These are phyloP conservation scores for Limnephilus rhombicus DNA, from an alignment of 2,888 invertebrate species.

Conservation along the genomic window DNA sequence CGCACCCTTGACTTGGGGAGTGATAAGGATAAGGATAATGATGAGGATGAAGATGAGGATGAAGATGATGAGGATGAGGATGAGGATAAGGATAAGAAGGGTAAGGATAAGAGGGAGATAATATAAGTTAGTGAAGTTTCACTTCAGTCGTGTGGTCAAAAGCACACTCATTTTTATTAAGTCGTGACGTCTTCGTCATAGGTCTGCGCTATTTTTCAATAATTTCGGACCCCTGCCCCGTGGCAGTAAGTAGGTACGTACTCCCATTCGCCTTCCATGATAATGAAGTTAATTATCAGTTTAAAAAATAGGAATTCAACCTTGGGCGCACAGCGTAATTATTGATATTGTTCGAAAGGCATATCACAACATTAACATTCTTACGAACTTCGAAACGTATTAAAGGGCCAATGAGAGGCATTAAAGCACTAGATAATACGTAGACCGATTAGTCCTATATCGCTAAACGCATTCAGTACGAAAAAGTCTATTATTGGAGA, in stretches of 20 bases:
- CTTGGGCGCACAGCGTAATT: slow-evolving; percentile 53
- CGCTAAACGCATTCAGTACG: neutral
- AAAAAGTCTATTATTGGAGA: neutral
- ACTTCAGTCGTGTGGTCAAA: too few species aligned
- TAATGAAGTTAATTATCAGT: slow-evolving; percentile 41
- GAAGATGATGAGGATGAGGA: too few species aligned
- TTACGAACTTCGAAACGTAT: slow-evolving; percentile 26
- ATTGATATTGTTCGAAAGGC: slow-evolving; percentile 62
- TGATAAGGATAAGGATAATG: too few species aligned
- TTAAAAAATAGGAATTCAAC: slow-evolving; percentile 57
- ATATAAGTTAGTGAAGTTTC: too few species aligned
- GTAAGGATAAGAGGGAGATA: too few species aligned
- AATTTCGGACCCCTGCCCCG: neutral
- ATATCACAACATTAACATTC: slow-evolving; percentile 62
- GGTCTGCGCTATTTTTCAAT: neutral
- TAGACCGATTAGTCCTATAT: slow-evolving; percentile 21
- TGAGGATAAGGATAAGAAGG: too few species aligned
- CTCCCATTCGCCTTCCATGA: neutral
- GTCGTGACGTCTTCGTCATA: too few species aligned
- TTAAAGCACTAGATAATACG: slow-evolving; percentile 23
- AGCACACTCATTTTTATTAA: too few species aligned
- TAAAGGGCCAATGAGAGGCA: slow-evolving; percentile 27
- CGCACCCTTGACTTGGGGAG: too few species aligned
- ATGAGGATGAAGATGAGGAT: too few species aligned
- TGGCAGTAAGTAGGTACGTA: neutral